Conservation (phyloP, 2,113 vertebrate genomes). For the Leucoraja erinaceus region DNA sequence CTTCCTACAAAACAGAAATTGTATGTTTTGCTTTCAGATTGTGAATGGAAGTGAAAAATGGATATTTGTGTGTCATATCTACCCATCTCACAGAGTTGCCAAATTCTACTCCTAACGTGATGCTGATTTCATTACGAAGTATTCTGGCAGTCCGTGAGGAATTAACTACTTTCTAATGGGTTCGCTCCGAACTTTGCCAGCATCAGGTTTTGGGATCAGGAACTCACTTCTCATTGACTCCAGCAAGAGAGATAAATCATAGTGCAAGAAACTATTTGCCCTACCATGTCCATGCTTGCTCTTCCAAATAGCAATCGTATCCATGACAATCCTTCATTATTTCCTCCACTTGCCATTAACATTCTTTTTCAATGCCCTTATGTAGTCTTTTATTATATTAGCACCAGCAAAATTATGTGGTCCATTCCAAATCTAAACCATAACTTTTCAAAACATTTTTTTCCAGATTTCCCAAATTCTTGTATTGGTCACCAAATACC, state of each 20-base stretch:
- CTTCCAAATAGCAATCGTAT: background rate
- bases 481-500: too few relatives aligned
- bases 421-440: too few relatives aligned
- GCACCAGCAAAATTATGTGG: too few relatives aligned
- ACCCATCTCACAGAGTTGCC: background rate
- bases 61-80: background rate
- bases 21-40: background rate
- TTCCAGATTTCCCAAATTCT: too few relatives aligned
- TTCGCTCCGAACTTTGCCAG: background rate
- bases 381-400: background rate
- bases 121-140: background rate
- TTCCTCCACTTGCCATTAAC: background rate
- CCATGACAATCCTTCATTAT: background rate
- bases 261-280: background rate
- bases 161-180: background rate
- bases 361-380: background rate
- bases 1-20: too few relatives aligned
- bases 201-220: background rate
- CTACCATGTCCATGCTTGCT: background rate
- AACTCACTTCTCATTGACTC: background rate
- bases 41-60: background rate
- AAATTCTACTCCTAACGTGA: background rate
- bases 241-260: background rate
- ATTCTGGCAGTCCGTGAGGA: background rate
- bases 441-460: too few relatives aligned